These are phyloP conservation scores for Athalia rosae DNA, from an alignment of 2,888 invertebrate genomes.

Conservation along the genomic window DNA sequence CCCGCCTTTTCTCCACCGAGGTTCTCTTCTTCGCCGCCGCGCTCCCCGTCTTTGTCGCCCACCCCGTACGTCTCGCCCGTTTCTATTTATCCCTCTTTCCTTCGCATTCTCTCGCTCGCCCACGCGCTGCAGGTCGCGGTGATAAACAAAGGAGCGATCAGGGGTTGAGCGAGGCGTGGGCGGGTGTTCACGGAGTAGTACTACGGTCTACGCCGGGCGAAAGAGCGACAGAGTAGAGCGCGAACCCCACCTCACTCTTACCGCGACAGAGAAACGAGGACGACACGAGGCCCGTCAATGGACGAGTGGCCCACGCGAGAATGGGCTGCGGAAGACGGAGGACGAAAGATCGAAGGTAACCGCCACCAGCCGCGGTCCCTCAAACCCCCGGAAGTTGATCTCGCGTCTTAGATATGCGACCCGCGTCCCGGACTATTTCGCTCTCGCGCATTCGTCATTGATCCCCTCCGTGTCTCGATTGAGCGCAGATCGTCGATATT, in stretches of 20 bases:
- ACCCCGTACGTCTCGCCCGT: neutral
- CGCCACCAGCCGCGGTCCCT: neutral
- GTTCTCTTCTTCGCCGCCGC: neutral
- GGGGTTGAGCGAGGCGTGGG: constrained; percentile 30
- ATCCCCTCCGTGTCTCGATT: too few relatives aligned
- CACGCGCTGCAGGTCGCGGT: constrained; percentile 48
- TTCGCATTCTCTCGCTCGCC: constrained; percentile 17
- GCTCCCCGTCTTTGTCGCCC: constrained; percentile 18
- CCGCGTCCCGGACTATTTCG: neutral
- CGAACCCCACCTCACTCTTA: constrained; percentile 19
- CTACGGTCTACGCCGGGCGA: constrained; percentile 31
- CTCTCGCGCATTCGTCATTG: neutral
- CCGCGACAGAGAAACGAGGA: constrained; percentile 26
- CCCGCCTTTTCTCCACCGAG: constrained; percentile 31
- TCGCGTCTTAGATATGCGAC: neutral
- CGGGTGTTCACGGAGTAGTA: constrained; percentile 45
- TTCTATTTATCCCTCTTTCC: constrained; percentile 25
- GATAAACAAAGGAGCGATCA: constrained; percentile 52
- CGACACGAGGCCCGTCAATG: constrained; percentile 60
- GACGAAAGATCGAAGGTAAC: neutral
- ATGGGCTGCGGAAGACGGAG: constrained; percentile 52
- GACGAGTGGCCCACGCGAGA: constrained; percentile 62
- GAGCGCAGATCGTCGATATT: too few relatives aligned
- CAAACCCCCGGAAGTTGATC: constrained; percentile 10
- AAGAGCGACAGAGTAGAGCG: constrained; percentile 36